A percentile compares a stretch with the other conserved stretches of the same genome.
Conservation (phyloP, 2,888 invertebrate genomes). For the Margaritifera margaritifera region DNA sequence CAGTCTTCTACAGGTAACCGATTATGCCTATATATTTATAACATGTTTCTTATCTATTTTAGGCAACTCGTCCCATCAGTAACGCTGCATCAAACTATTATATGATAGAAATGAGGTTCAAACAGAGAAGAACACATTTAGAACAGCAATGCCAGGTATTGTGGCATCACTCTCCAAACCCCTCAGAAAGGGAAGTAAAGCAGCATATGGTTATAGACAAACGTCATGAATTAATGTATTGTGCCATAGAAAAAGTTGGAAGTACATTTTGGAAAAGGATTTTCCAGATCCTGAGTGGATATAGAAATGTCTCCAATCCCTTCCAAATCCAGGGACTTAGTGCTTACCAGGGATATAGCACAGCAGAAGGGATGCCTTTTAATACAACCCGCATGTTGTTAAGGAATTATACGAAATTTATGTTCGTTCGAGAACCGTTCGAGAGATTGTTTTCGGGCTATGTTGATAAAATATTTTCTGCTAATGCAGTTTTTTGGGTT, state of each 20-base stretch:
- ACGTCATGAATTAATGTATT: slow-evolving; percentile 40
- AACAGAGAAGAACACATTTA: slow-evolving; percentile 27
- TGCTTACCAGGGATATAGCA: slow-evolving; percentile 46
- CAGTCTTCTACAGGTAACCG: too few species aligned
- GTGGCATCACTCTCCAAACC: slow-evolving; percentile 36
- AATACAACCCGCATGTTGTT: slow-evolving; percentile 45
- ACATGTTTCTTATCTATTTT: too few species aligned
- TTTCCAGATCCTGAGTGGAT: slow-evolving; percentile 44
- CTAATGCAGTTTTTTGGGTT: slow-evolving; percentile 49
- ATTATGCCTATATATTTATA: too few species aligned
- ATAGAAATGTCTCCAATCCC: slow-evolving; percentile 41
- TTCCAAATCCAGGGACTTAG: slow-evolving; percentile 45
- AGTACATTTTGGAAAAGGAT: slow-evolving; percentile 52
- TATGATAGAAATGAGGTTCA: slow-evolving; percentile 15
- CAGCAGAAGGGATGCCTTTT: slow-evolving; percentile 42
- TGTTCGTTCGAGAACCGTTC: slow-evolving; percentile 56
- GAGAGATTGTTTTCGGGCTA: slow-evolving; percentile 55
- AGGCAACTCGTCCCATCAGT: too few species aligned
- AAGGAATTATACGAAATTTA: slow-evolving; percentile 39
- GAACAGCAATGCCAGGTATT: slow-evolving; percentile 30
- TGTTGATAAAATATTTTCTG: slow-evolving; percentile 56
- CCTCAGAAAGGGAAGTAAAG: slow-evolving; percentile 45
- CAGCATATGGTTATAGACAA: slow-evolving; percentile 43
- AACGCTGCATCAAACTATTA: too few species aligned
- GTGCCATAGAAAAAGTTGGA: slow-evolving; percentile 52